These are phyloP conservation scores for Peromyscus leucopus DNA, from an alignment of 2,113 vertebrate genomes.

Conservation along the genomic window DNA sequence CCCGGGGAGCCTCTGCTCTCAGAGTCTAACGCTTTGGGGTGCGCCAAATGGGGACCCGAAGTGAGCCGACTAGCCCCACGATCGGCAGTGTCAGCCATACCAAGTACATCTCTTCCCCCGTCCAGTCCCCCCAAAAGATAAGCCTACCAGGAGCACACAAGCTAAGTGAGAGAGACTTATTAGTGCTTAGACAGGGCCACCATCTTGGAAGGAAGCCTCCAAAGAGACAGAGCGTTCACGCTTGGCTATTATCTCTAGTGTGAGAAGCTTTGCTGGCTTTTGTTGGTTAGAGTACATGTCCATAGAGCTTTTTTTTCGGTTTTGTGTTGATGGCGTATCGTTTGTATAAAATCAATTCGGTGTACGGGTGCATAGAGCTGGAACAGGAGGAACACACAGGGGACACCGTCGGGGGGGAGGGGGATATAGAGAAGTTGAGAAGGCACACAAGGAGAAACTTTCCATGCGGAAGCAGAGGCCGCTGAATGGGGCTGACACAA, in stretches of 20 bases:
- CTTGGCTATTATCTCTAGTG: background rate
- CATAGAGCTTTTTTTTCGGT: background rate
- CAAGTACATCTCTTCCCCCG: background rate
- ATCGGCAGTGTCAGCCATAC: background rate
- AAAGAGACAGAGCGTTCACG: background rate
- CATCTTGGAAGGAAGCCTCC: background rate
- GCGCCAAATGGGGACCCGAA: background rate
- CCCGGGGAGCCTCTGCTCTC: slow-evolving; percentile 8
- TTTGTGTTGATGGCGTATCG: background rate
- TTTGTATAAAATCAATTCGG: background rate
- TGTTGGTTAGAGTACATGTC: background rate
- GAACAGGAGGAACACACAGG: background rate
- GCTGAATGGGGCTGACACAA: background rate
- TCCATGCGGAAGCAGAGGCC: slow-evolving; percentile 16
- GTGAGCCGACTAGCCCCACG: background rate
- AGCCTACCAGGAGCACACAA: background rate
- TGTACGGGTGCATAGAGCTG: background rate
- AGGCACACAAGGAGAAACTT: background rate
- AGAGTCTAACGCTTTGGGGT: background rate
- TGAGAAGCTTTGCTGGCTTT: background rate
- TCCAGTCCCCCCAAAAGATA: accelerated
- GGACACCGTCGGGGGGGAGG: background rate
- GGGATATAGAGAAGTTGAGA: background rate
- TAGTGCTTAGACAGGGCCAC: background rate
- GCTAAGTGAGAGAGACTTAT: background rate